Percentiles rank a stretch among this genome's conserved stretches.
phyloP scores from a whole-genome alignment of 2,113 vertebrate genomes.

The Damaliscus lunatus region DNA sequence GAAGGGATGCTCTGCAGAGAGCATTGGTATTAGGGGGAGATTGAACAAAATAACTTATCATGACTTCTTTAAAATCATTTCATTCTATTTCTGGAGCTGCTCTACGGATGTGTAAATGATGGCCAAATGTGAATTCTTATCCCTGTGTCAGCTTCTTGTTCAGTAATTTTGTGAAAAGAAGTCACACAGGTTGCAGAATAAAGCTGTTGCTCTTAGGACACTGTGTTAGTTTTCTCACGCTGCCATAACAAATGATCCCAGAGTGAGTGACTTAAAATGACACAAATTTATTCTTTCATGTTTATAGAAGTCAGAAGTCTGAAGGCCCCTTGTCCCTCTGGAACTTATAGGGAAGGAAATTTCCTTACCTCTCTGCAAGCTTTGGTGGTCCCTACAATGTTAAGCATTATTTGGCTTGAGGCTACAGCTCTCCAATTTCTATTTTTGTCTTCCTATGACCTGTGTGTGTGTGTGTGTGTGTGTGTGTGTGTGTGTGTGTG shows the following conservation, averaged over 20 bases:
- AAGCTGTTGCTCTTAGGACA: background rate
- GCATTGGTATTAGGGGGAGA: too few species aligned
- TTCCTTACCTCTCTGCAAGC: background rate
- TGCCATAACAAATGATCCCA: background rate
- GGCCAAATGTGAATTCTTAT: background rate
- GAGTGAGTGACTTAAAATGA: background rate
- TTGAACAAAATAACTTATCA: background rate
- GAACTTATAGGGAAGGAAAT: background rate
- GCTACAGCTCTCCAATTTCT: background rate
- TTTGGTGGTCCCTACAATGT: accelerated
- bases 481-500: background rate
- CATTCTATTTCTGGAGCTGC: background rate
- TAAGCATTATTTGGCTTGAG: background rate
- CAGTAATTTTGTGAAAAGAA: background rate
- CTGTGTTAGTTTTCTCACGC: background rate
- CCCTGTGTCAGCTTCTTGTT: background rate
- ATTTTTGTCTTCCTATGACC: background rate
- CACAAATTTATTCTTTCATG: background rate
- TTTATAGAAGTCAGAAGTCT: background rate
- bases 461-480: too few species aligned
- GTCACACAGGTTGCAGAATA: background rate
- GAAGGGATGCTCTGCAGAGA: background rate
- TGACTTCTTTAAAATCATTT: background rate
- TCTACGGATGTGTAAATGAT: background rate
- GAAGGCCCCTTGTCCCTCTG: background rate